Base-by-base conservation (phyloP, 2,113 vertebrate species). In the Limanda limanda region DNA sequence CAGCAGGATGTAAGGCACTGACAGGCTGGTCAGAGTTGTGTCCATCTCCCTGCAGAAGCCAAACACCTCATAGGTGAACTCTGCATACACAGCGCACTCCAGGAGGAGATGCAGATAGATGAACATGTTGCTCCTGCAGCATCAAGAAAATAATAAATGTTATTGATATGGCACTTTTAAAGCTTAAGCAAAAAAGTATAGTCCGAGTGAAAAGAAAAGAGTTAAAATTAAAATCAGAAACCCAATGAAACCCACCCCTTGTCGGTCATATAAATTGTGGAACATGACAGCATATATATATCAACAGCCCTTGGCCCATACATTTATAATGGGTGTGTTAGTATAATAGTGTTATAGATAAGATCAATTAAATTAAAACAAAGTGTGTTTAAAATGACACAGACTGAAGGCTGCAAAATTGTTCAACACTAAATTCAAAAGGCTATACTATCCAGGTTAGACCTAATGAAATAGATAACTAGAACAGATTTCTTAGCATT, bases 11-110 rank as follows among this genome's bases (percentile, higher is more conserved):
- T 97, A 98, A 71, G 98, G 98, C 81, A 98, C 92, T 1, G 94
- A 92, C 40, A 97, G 94, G 15, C 88, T 90, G 3, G 62, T 62
- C 27, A 91, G 60, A 52, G 86, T 88, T 47, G 96, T 95, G 58
- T 95, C 96, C 95, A 98, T 95, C 74, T 98, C 95, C 69, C 85
- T 92, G 87, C 97, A 97, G 90, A 95, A 97, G 64, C 89, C 93
- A 56, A 97, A 92, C 72, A 98, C 93, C 56, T 99, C 97, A 78
- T 94, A 97, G 9, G 94, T 95, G 82, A 96, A 99, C 18, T 99
- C 97, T 12, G 89, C 92, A 37, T 95, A 98, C 62, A 98, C 96
- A 0, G 91, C 89, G 0, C 73, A 94, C 87, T 99, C 96, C 84
- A 99, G 77, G 67, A 94, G 56, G 42, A 97, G 0, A 21, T 99